These are phyloP conservation scores for Hippasteria phrygiana DNA, from an alignment of 53 echinoderm and acorn worm species.

Conservation along the genomic window DNA sequence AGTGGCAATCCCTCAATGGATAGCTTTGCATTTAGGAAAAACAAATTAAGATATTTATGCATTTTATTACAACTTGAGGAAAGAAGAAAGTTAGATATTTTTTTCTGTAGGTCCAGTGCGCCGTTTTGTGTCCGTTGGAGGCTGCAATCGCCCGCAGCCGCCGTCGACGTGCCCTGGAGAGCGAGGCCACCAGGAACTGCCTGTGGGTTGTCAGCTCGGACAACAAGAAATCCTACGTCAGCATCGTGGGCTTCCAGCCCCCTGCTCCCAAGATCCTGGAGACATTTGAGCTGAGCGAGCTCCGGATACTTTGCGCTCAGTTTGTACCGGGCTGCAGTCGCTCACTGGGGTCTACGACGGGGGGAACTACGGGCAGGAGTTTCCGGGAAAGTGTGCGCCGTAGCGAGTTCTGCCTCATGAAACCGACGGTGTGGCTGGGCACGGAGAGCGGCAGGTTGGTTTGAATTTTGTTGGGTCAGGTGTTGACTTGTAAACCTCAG, in stretches of 20 bases:
- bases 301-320: constrained; percentile 84
- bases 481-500: no score
- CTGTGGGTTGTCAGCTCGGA: constrained; percentile 94
- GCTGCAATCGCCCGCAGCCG: constrained; percentile 64
- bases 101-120: constrained; percentile 81
- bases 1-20: no score
- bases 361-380: neutral
- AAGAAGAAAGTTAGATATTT: no score
- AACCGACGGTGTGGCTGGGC: constrained; percentile 92
- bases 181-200: constrained; percentile 83
- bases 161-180: constrained; percentile 72
- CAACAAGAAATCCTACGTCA: constrained; percentile 80
- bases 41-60: no score
- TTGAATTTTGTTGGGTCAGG: neutral
- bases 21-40: no score
- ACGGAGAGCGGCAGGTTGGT: constrained; percentile 89
- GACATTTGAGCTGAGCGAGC: constrained; percentile 86
- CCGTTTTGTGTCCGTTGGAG: constrained; percentile 91
- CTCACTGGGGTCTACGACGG: constrained; percentile 5
- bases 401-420: constrained; percentile 81
- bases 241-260: constrained; percentile 88
- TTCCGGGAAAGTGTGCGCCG: constrained; percentile 51
- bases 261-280: constrained; percentile 82
- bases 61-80: no score
- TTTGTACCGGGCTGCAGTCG: constrained; percentile 85